Conservation (phyloP, 2,888 invertebrate species). For the Melanophora roralis region DNA sequence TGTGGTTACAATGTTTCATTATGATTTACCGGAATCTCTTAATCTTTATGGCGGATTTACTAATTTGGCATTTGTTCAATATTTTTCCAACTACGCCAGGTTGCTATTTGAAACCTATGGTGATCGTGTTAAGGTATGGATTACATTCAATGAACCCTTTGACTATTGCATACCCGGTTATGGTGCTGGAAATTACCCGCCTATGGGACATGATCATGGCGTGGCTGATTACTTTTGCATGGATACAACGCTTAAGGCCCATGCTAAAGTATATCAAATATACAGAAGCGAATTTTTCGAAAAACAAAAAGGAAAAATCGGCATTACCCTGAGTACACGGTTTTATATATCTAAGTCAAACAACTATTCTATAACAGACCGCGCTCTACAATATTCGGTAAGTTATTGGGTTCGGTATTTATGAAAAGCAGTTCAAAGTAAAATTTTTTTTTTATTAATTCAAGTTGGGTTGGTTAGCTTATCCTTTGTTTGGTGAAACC, state of each 20-base stretch:
- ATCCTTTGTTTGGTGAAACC: constrained; percentile 70
- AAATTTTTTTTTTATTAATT: neutral
- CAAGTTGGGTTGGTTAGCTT: constrained; percentile 74
- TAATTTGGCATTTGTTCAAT: constrained; percentile 76
- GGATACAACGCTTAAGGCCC: constrained; percentile 79
- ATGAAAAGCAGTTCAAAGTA: neutral
- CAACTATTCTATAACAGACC: constrained; percentile 64
- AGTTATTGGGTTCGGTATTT: no score
- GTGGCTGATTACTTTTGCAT: constrained; percentile 78
- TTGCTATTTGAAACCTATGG: constrained; percentile 77
- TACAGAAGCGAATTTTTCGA: constrained; percentile 76
- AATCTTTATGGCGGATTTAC: constrained; percentile 79
- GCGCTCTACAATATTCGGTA: constrained; percentile 69
- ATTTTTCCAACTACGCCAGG: constrained; percentile 79
- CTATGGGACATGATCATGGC: constrained; percentile 76
- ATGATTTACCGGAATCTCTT: constrained; percentile 79
- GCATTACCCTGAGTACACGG: constrained; percentile 68
- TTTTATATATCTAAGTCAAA: constrained; percentile 67
- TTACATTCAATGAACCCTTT: constrained; percentile 65
- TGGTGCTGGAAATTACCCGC: constrained; percentile 72
- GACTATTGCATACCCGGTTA: constrained; percentile 76
- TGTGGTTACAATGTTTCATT: constrained; percentile 80
- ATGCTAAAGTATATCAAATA: constrained; percentile 78
- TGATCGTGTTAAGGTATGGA: constrained; percentile 75
- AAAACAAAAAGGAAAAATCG: constrained; percentile 70